phyloP scores from a whole-genome alignment of 2,113 vertebrate species.

The Chionis minor region DNA sequence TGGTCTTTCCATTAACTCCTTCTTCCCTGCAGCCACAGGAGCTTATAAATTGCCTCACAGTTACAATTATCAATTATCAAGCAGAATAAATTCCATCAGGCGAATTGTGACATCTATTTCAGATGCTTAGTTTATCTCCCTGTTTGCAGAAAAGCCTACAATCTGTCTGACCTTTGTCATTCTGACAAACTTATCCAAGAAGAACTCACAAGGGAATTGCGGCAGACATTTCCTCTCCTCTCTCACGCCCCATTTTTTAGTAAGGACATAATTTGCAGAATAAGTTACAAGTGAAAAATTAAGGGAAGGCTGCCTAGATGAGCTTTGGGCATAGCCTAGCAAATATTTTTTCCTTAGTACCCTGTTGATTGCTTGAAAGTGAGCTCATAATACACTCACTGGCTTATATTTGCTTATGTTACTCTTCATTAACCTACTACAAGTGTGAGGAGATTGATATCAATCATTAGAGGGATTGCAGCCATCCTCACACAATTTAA shows the following conservation, averaged over 20 bases:
- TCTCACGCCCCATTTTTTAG: not conserved
- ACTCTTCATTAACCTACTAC: not conserved
- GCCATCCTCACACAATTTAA: not conserved
- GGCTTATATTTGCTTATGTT: not conserved
- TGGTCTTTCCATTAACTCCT: not conserved
- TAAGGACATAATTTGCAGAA: not conserved
- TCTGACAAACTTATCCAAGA: not conserved
- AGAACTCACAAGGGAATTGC: not conserved
- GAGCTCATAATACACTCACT: not conserved
- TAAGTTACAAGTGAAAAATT: not conserved
- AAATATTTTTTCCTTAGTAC: not conserved
- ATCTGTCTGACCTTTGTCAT: not conserved
- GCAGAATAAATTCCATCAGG: not conserved
- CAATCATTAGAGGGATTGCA: not conserved
- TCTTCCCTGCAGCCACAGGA: not conserved
- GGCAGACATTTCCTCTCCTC: not conserved
- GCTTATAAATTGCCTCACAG: not conserved
- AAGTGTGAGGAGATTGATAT: not conserved
- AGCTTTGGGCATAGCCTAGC: not conserved
- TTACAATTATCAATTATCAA: not conserved
- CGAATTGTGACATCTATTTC: not conserved
- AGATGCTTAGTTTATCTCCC: not conserved
- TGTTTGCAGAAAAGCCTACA: not conserved
- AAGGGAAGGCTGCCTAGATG: not conserved
- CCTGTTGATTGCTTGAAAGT: not conserved